Conservation (phyloP, 2,888 invertebrate genomes). For the Erebia epiphron region DNA sequence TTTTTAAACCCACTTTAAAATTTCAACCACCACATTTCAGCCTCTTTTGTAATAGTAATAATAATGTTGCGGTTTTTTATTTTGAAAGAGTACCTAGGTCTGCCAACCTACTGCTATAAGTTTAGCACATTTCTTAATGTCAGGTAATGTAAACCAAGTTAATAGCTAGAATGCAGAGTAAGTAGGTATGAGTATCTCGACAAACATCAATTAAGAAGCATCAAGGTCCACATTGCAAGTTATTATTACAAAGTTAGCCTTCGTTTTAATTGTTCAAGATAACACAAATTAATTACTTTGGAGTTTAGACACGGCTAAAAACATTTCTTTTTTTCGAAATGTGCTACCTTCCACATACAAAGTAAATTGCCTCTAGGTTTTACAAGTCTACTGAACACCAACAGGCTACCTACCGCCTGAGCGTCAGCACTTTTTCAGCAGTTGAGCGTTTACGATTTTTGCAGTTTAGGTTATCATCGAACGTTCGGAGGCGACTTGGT, state of each 20-base stretch:
- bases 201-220: slow-evolving; percentile 27
- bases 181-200: slow-evolving; percentile 1
- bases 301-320: not conserved
- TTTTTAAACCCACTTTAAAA: no score
- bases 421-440: no score
- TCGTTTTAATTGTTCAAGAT: slow-evolving; percentile 25
- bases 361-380: no score
- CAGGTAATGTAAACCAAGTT: slow-evolving; percentile 10
- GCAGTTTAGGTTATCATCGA: no score
- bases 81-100: not conserved
- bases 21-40: no score
- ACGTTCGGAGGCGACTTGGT: no score
- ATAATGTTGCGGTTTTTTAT: no score
- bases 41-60: no score
- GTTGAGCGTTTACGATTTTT: no score
- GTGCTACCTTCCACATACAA: not conserved
- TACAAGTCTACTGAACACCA: no score
- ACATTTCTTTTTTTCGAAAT: not conserved
- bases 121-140: slow-evolving; percentile 4
- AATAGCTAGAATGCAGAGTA: slow-evolving; percentile 11
- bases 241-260: slow-evolving; percentile 26
- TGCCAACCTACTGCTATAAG: not conserved
- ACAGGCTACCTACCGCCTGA: no score
- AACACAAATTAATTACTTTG: slow-evolving; percentile 13
- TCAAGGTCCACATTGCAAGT: slow-evolving; percentile 31